These are phyloP conservation scores for Lepidothrix coronata DNA, from an alignment of 2,113 vertebrate genomes.

Conservation along the genomic window DNA sequence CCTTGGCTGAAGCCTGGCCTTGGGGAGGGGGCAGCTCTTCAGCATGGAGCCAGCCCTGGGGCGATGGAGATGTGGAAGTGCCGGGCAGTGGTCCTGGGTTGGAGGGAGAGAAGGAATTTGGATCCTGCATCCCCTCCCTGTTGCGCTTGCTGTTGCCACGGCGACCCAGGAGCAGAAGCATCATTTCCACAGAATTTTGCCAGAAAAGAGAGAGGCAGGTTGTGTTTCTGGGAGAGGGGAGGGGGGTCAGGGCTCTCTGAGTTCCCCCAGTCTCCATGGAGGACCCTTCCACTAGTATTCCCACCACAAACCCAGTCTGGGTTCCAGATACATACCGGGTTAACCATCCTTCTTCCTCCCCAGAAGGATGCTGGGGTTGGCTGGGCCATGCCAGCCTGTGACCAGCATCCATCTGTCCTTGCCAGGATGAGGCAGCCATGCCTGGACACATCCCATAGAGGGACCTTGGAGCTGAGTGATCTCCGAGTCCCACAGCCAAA, in stretches of 20 bases:
- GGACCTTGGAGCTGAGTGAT: background rate
- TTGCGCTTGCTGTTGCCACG: background rate
- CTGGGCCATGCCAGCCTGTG: background rate
- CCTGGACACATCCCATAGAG: background rate
- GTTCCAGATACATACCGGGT: background rate
- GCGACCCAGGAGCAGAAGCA: background rate
- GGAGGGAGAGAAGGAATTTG: background rate
- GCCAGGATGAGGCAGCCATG: background rate
- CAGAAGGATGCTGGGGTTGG: background rate
- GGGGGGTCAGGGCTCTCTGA: background rate
- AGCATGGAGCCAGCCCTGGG: background rate
- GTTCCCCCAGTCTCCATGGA: background rate
- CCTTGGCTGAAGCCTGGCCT: background rate
- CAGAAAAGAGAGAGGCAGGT: background rate
- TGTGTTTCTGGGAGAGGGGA: background rate
- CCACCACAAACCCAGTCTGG: background rate
- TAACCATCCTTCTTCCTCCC: background rate
- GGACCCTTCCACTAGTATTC: background rate
- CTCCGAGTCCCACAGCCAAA: accelerated
- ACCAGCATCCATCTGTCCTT: background rate
- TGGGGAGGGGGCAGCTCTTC: background rate
- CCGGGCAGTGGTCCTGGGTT: accelerated
- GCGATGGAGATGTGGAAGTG: accelerated
- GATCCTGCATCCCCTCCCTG: background rate
- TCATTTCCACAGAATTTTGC: background rate